Evolutionary conservation across 1,140 invertebrate genomes (phyloP).

Genomic region (Hylaeus anthracinus): DNA sequence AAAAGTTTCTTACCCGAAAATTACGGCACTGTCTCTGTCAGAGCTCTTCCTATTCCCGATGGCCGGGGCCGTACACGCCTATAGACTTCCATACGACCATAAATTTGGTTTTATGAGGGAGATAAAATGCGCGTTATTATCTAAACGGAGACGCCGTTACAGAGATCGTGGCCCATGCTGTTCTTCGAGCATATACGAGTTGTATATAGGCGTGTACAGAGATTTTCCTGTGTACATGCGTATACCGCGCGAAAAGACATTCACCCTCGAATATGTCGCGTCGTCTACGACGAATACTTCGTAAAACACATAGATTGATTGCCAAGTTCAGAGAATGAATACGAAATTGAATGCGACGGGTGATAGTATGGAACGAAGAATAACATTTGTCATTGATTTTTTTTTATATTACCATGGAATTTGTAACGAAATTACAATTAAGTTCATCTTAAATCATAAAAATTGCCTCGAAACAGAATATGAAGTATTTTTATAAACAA

Average conservation of each 20-base stretch:
- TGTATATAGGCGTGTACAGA: not conserved
- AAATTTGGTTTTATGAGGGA: slow-evolving; percentile 81
- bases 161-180: slow-evolving; percentile 74
- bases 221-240: slow-evolving; percentile 1
- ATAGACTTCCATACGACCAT: slow-evolving; percentile 77
- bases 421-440: not conserved
- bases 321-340: slow-evolving; percentile 66
- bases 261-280: slow-evolving; percentile 58
- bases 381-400: slow-evolving; percentile 47
- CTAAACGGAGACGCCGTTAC: slow-evolving; percentile 80
- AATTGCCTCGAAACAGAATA: too few relatives aligned
- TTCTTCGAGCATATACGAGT: slow-evolving; percentile 62
- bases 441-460: too few relatives aligned
- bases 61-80: slow-evolving; percentile 65
- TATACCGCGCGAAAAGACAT: slow-evolving; percentile 43
- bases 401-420: slow-evolving; percentile 34
- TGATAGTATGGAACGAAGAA: slow-evolving; percentile 33
- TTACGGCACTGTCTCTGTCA: slow-evolving; percentile 60
- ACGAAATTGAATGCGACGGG: slow-evolving; percentile 61
- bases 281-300: slow-evolving; percentile 55
- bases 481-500: too few relatives aligned
- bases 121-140: slow-evolving; percentile 82
- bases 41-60: slow-evolving; percentile 62
- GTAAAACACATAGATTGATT: slow-evolving; percentile 64
- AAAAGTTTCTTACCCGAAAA: slow-evolving; percentile 38